phyloP scores from a whole-genome alignment of 1,140 invertebrate species.

The Drosophila repletoides region DNA sequence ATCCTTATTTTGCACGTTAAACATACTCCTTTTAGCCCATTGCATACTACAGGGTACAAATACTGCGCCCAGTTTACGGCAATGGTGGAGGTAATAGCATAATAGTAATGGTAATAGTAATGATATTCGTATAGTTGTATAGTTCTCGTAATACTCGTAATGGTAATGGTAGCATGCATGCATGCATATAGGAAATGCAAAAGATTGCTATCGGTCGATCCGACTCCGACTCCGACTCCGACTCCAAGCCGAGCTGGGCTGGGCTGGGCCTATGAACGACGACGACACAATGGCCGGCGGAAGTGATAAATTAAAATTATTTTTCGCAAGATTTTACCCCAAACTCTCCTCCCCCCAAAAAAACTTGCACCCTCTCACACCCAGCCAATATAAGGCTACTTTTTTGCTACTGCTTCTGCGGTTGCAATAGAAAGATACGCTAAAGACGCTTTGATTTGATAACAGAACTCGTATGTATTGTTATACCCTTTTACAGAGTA shows the following conservation, averaged over 20 bases:
- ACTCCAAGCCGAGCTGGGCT: not conserved
- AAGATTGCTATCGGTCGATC: constrained; percentile 68
- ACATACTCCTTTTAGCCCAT: no score
- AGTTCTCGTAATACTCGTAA: constrained; percentile 56
- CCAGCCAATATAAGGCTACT: not conserved
- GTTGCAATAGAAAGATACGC: constrained; percentile 27
- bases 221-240: constrained; percentile 5
- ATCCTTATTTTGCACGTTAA: no score
- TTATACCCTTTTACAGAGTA: no score
- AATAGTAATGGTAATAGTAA: constrained; percentile 36
- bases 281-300: constrained; percentile 78
- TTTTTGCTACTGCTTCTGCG: constrained; percentile 18
- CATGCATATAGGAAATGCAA: constrained; percentile 79
- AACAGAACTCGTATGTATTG: constrained; percentile 46
- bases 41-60: no score
- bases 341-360: constrained; percentile 22
- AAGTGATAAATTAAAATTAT: constrained; percentile 82
- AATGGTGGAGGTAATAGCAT: no score
- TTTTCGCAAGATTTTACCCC: constrained; percentile 78
- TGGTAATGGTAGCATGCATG: constrained; percentile 70
- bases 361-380: not conserved
- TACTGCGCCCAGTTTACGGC: constrained; percentile 68
- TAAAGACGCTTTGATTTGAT: constrained; percentile 71
- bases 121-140: no score
- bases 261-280: constrained; percentile 24